These are phyloP conservation scores for Nerophis ophidion DNA, from an alignment of 2,113 vertebrate genomes.

Conservation along the genomic window DNA sequence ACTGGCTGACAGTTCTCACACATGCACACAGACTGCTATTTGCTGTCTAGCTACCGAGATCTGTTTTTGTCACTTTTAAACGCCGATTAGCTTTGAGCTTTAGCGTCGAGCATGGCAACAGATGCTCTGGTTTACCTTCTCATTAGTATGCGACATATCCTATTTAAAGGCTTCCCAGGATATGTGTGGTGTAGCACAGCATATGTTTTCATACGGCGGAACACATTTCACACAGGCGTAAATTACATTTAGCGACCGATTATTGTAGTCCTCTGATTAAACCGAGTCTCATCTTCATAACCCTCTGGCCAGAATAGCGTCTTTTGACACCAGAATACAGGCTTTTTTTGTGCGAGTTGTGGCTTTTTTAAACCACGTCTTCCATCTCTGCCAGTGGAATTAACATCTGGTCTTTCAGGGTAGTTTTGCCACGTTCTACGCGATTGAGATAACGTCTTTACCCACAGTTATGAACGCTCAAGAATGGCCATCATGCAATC, in stretches of 20 bases:
- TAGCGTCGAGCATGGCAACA: not conserved
- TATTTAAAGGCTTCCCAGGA: not conserved
- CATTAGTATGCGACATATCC: not conserved
- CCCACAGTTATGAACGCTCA: too few species aligned
- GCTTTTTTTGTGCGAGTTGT: too few species aligned
- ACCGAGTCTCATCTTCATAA: too few species aligned
- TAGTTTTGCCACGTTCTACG: too few species aligned
- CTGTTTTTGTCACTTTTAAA: not conserved
- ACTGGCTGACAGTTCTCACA: constrained; percentile 3
- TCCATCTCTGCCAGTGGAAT: too few species aligned
- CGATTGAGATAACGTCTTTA: too few species aligned
- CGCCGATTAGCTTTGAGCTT: not conserved
- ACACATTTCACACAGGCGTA: not conserved
- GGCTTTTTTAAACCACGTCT: too few species aligned
- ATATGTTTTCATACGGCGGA: not conserved
- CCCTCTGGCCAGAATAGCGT: too few species aligned
- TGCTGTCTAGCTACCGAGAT: not conserved
- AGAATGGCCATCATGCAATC: too few species aligned
- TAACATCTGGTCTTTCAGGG: too few species aligned
- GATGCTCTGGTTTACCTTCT: not conserved
- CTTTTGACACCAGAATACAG: too few species aligned
- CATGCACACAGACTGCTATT: constrained; percentile 1
- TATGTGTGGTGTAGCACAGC: not conserved
- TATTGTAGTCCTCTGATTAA: not conserved
- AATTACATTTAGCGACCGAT: not conserved